Evolutionary conservation across 2,113 vertebrate species (phyloP), one percentile per base, ranked within the genome.

Genomic region (Tenrec ecaudatus): DNA sequence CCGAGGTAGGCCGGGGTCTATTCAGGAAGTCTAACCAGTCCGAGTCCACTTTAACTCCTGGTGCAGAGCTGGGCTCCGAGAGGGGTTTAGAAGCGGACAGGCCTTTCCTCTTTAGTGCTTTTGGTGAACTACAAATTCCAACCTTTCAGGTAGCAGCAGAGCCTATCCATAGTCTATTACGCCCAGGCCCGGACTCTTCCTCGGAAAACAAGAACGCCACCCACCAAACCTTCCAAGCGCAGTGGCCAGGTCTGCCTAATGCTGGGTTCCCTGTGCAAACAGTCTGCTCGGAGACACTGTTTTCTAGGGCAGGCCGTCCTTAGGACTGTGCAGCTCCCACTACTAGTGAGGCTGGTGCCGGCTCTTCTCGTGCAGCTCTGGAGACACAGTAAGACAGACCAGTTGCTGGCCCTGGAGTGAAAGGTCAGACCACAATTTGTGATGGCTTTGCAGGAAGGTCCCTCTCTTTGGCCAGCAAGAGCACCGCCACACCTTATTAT

Each of bases 341-440:
- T 53, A 43, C 40, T 20, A 76, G 75, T 16, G 16, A 75, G 66
- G 88, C 22, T 68, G n/a, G 71, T 40, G 33, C 31, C 60, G 40
- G 62, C 8, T 79, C 64, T 25, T 40, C 47, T 53, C 11, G 47
- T 53, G 47, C 11, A 53, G 47, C 47, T 53, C 47, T 53, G 47
- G 20, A 81, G 57, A 82, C 43, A 94, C 68, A 89, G 60, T 69
- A 62, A 62, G 90, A 79, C 31, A 82, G 60, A 20, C 14, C 60
- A 73, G 57, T 69, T 76, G 64, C 31, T 78, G 57, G 27, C 27
- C 68, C 38, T 53, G 53, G 12, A 85, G 8, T 60, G 53, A 92
- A 83, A 25, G 17, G 47, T 66, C 66, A 79, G 57, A 25, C 57
- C 6, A 33, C 7, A 38, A 62, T 36, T 91, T 85, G 22, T 17